Base-by-base conservation (phyloP, 2,888 invertebrate species). In the Pristionchus mayeri region DNA sequence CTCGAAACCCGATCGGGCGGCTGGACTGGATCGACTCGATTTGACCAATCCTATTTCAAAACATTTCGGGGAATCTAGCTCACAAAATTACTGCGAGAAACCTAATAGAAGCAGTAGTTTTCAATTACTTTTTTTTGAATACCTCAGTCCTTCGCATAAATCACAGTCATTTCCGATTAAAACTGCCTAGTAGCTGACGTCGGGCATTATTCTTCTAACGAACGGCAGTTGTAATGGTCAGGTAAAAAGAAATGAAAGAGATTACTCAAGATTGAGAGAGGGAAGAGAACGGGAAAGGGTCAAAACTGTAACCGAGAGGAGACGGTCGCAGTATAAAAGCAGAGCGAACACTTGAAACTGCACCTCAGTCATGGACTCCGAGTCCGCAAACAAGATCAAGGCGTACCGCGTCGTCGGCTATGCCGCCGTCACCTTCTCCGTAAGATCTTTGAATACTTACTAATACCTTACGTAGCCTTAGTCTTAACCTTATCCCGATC, bases 341-440 rank as follows among this genome's bases (percentile, higher is more conserved):
- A 30, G 4, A 4, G 63, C 6, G 6, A 4, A 4, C 3, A 21
- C 24, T 3, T 21, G 4, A n/a, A 71, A 44, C n/a, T 40, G 24
- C 40, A 71, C 40, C 21, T 63, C 71, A 21, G 27, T 78, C 76
- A 80, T 80, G 80, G 80, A 80, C 54, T 80, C 80, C 57, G 80
- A 80, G 34, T 21, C 76, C 48, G 76, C 80, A 37, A 37, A 80
- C 40, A 80, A 80, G 80, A 57, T 80, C 40, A 80, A 80, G 57
- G 80, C 80, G 54, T 80, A 80, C 80, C 34, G 57, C 34, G 37
- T 80, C 57, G 57, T 80, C 80, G 80, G 80, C 34, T 80, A 80
- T 80, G 57, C 80, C 44, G 80, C 80, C 54, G 80, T 80, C 54
- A 80, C 80, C 24, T 80, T 80, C 80, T 80, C 80, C n/a, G 80